These are phyloP conservation scores for Galleria mellonella DNA, from an alignment of 1,140 invertebrate species.

Conservation along the genomic window DNA sequence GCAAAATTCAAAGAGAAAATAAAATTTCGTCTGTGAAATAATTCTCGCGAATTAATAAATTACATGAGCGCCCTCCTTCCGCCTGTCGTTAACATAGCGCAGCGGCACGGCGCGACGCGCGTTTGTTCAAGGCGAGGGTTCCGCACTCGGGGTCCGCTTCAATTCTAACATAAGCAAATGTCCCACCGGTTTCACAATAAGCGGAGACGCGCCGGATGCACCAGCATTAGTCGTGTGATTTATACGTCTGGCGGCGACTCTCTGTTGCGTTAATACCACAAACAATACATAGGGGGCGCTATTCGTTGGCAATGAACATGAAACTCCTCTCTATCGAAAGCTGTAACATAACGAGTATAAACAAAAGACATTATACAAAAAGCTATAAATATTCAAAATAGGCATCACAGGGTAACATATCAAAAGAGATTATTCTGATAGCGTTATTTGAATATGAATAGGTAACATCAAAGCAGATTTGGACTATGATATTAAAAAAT, in stretches of 20 bases:
- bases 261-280: conserved; percentile 43
- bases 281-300: conserved; percentile 34
- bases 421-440: conserved; percentile 31
- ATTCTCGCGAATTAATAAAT: conserved; percentile 52
- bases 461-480: conserved; percentile 7
- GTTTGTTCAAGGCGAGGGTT: conserved; percentile 19
- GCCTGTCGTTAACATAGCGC: conserved; percentile 22
- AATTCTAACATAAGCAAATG: conserved; percentile 38
- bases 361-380: conserved; percentile 18
- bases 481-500: not conserved
- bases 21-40: conserved; percentile 19
- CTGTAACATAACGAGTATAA: conserved; percentile 5
- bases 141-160: conserved; percentile 7
- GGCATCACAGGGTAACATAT: conserved; percentile 26
- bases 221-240: conserved; percentile 61
- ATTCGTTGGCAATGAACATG: conserved; percentile 6
- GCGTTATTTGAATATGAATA: conserved; percentile 38
- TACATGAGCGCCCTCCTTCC: conserved; percentile 28
- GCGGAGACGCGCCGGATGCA: conserved; percentile 55
- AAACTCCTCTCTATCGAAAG: conserved; percentile 6
- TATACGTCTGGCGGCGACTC: conserved; percentile 61
- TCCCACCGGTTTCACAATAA: conserved; percentile 31
- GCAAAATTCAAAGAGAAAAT: too few relatives aligned
- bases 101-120: conserved; percentile 2
- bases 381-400: conserved; percentile 39